Evolutionary conservation across 2,888 invertebrate species (phyloP).

Genomic region (Hirtodrosophila confusa): DNA sequence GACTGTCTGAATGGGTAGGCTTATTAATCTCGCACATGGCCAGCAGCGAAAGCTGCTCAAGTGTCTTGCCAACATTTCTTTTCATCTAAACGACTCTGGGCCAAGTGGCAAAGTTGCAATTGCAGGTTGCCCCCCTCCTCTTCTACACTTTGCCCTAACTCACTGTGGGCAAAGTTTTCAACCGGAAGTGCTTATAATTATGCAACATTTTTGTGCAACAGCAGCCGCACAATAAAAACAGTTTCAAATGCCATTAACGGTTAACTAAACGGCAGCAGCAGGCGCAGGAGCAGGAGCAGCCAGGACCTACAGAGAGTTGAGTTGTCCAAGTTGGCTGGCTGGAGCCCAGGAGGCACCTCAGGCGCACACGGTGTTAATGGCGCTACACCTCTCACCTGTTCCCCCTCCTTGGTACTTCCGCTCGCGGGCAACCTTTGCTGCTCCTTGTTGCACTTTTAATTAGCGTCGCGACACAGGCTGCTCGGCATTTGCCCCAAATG

Average conservation of each 20-base stretch:
- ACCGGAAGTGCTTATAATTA: conserved; percentile 74
- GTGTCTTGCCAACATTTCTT: conserved; percentile 25
- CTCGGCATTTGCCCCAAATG: conserved; percentile 68
- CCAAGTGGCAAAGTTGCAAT: conserved; percentile 52
- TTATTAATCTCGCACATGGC: conserved; percentile 39
- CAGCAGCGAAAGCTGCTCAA: conserved; percentile 23
- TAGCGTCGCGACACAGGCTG: conserved; percentile 65
- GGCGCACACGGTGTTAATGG: conserved; percentile 60
- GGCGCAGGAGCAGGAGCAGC: conserved; percentile 1
- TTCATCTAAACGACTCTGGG: conserved; percentile 52
- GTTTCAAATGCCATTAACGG: conserved; percentile 78
- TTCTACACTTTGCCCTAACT: conserved; percentile 38
- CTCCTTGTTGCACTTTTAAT: conserved; percentile 75
- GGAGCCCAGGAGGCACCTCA: conserved; percentile 31
- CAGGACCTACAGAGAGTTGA: conserved; percentile 11
- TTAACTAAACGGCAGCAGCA: conserved; percentile 66
- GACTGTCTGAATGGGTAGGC: conserved; percentile 8
- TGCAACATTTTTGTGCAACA: conserved; percentile 74
- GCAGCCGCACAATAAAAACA: conserved; percentile 68
- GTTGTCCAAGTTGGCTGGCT: conserved; percentile 35
- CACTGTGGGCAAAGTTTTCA: conserved; percentile 66
- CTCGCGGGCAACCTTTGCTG: conserved; percentile 41
- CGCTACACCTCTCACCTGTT: conserved; percentile 16
- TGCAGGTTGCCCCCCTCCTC: not conserved
- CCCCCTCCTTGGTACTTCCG: not conserved